These are phyloP conservation scores for Epicauta chinensis DNA, from an alignment of 1,140 invertebrate genomes.

Conservation along the genomic window DNA sequence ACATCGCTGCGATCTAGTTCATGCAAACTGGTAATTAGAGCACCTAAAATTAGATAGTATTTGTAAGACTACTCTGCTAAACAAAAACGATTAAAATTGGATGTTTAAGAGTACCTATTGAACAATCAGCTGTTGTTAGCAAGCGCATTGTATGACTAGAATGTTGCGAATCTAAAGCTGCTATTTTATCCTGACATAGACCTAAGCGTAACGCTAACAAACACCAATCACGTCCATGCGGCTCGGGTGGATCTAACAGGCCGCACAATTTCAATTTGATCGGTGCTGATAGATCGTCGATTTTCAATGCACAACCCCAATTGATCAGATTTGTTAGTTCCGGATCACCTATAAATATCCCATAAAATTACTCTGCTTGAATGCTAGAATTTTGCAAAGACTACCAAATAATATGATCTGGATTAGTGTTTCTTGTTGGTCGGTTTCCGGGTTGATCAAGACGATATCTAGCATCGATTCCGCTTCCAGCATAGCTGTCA, in stretches of 20 bases:
- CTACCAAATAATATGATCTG: constrained; percentile 46
- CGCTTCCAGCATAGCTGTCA: constrained; percentile 51
- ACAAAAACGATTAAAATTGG: not conserved
- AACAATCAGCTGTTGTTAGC: constrained; percentile 38
- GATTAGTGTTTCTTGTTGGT: constrained; percentile 57
- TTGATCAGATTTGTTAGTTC: constrained; percentile 36
- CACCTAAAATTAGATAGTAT: too few species aligned
- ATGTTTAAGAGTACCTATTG: constrained; percentile 35
- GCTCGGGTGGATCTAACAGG: constrained; percentile 70
- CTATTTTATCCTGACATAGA: constrained; percentile 43
- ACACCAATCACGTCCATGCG: constrained; percentile 78
- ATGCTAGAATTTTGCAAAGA: too few species aligned
- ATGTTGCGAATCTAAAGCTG: constrained; percentile 38
- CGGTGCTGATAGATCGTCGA: constrained; percentile 43
- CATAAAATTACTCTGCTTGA: too few species aligned
- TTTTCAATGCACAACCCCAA: constrained; percentile 41
- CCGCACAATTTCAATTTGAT: constrained; percentile 51
- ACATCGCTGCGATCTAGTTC: constrained; percentile 37
- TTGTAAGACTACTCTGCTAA: too few species aligned
- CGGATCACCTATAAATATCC: constrained; percentile 34
- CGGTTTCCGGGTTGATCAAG: constrained; percentile 54
- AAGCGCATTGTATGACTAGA: constrained; percentile 41
- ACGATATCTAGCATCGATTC: constrained; percentile 43
- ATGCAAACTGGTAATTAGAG: constrained; percentile 36
- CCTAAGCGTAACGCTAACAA: constrained; percentile 70